Base-by-base conservation (phyloP, 2,113 vertebrate genomes). In the Vombatus ursinus region DNA sequence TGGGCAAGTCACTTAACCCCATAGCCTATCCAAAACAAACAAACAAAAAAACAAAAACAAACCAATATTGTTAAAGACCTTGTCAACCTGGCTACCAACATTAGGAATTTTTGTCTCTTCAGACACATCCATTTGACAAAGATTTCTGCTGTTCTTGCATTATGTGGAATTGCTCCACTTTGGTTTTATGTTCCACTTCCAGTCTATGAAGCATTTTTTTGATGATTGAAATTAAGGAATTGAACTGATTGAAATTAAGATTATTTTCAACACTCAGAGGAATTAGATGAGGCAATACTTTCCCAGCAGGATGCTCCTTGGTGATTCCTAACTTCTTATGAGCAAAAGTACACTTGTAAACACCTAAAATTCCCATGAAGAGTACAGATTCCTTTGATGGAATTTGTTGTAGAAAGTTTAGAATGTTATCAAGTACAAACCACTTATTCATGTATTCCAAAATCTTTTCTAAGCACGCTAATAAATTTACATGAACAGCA, bases 241-340 rank as follows among this genome's bases (percentile, higher is more conserved):
- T 99, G 98, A 99, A 99, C 99, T 99, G 99, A 97, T 99, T 99
- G 48, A 99, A 99, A 98, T 99, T 99, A 94, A 99, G 99, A 98
- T 99, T 99, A 98, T 99, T 99, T 97, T 99, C 99, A 97, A 99
- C 99, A 97, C 99, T 99, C 53, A 99, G 99, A 91, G 99, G 99
- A 95, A 99, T 99, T 2, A 99, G 99, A 98, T 99, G 99, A 19
- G 99, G 99, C 92, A 99, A 96, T 91, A 99, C 99, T 98, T 99
- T 99, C 93, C 98, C 98, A 95, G 99, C 99, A 51, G 99, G 99
- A 93, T 99, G 99, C 93, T 99, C 99, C 99, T 99, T 99, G 97
- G 99, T 99, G 96, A 99, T 99, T 93, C 99, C 99, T 96, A 99
- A 94, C 98, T 99, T 99, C 98, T 99, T 99, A 97, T 99, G 99